A percentile compares a stretch with the other conserved stretches of the same genome.
phyloP scores from a whole-genome alignment of 2,113 vertebrate genomes.

The Pogonocichla stellata region DNA sequence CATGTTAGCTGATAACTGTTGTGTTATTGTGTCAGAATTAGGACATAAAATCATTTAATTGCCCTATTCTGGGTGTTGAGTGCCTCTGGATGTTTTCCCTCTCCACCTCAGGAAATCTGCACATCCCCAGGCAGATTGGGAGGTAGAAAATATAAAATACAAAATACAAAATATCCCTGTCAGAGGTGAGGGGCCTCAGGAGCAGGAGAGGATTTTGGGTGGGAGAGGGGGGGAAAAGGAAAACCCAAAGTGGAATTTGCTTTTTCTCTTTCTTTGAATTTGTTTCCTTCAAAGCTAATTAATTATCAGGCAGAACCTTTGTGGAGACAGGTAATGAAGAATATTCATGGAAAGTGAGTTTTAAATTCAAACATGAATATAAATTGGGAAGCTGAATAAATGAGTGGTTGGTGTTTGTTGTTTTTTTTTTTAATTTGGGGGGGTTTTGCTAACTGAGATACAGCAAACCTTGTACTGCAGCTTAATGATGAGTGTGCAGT shows the following conservation, averaged over 20 bases:
- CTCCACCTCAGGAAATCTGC: neutral
- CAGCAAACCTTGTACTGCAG: neutral
- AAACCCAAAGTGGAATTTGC: neutral
- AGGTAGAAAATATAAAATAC: neutral
- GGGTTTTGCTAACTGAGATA: neutral
- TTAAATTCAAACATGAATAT: neutral
- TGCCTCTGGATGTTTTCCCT: neutral
- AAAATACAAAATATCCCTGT: neutral
- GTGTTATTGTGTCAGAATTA: slow-evolving; percentile 25
- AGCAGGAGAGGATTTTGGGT: neutral
- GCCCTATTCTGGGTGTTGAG: neutral
- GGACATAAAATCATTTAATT: slow-evolving; percentile 42
- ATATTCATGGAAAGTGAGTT: neutral
- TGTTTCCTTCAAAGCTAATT: neutral
- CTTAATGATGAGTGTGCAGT: neutral
- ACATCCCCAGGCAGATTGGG: neutral
- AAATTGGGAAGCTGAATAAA: neutral
- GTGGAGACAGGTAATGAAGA: neutral
- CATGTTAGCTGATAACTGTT: neutral
- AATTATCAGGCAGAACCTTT: neutral
- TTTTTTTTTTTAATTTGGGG: neutral
- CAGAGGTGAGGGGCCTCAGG: neutral
- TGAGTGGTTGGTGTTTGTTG: neutral
- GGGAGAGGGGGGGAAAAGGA: rapidly evolving
- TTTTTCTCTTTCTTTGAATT: neutral